These are phyloP conservation scores for Cecidostiba fungosa DNA, from an alignment of 2,888 invertebrate species.

Conservation along the genomic window DNA sequence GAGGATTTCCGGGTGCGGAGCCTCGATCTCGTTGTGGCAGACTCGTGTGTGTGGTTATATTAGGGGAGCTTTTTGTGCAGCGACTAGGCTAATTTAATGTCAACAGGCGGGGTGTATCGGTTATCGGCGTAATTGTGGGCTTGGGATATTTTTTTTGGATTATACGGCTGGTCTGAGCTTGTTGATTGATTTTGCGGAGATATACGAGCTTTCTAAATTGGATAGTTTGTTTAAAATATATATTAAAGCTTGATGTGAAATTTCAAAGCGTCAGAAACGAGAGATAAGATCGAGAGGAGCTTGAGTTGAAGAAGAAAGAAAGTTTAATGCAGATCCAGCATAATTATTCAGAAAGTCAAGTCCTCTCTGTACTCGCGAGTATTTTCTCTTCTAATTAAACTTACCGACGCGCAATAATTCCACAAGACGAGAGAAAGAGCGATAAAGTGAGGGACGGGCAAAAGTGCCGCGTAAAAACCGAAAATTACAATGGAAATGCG, in stretches of 20 bases:
- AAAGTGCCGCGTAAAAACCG: slow-evolving; percentile 48
- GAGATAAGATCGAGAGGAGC: slow-evolving; percentile 28
- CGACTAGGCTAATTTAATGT: slow-evolving; percentile 38
- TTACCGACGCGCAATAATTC: slow-evolving; percentile 50
- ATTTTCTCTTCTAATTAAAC: slow-evolving; percentile 58
- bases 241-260: no score
- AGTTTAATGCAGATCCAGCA: slow-evolving; percentile 52
- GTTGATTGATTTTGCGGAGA: neutral
- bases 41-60: neutral
- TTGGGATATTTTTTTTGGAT: neutral
- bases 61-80: slow-evolving; percentile 8
- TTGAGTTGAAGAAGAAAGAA: slow-evolving; percentile 7
- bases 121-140: neutral
- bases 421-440: neutral
- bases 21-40: neutral
- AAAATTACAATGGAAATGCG: slow-evolving; percentile 46
- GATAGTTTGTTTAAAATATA: no score
- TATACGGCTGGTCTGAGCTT: neutral
- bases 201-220: neutral
- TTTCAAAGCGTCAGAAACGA: neutral
- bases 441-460: slow-evolving; percentile 19
- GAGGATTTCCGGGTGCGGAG: neutral
- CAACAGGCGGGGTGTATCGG: slow-evolving; percentile 29
- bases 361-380: slow-evolving; percentile 2
- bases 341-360: slow-evolving; percentile 44